Percentiles rank a stretch among this genome's conserved stretches.
These are phyloP conservation scores for Andrena praecox DNA, from an alignment of 2,888 invertebrate genomes.

Conservation along the genomic window DNA sequence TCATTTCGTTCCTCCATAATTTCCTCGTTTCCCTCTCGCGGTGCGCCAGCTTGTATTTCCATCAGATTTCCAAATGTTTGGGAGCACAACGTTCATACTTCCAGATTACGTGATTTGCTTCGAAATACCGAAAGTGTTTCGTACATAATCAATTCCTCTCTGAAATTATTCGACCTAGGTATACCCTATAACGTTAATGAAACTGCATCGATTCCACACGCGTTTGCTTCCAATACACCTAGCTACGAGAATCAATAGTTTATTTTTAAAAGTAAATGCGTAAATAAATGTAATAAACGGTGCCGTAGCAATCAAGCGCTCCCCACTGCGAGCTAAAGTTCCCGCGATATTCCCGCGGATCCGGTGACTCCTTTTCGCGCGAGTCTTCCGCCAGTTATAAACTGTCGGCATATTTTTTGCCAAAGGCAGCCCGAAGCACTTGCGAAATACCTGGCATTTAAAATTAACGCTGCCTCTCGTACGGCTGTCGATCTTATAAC, in stretches of 20 bases:
- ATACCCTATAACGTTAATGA: not conserved
- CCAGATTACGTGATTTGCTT: no score
- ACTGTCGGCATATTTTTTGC: constrained; percentile 42
- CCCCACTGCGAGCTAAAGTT: not conserved
- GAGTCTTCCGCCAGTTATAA: constrained; percentile 34
- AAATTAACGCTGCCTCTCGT: constrained; percentile 35
- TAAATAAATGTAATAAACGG: not conserved
- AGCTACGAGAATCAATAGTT: not conserved
- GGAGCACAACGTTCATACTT: not conserved
- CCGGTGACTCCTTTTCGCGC: constrained; percentile 4
- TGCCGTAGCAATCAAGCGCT: not conserved
- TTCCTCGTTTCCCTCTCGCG: not conserved
- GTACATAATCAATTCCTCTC: no score
- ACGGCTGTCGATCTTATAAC: constrained; percentile 40
- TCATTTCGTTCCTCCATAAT: constrained; percentile 3
- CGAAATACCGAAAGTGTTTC: no score
- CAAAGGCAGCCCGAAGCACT: constrained; percentile 27
- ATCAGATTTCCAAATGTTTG: not conserved
- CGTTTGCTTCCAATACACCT: not conserved
- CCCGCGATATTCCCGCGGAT: not conserved
- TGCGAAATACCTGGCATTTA: constrained; percentile 28
- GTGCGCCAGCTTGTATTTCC: not conserved
- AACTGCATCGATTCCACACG: not conserved
- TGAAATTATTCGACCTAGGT: no score
- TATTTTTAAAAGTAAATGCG: not conserved